Evolutionary conservation across 2,113 vertebrate species (phyloP), one percentile per base, ranked within the genome.

Genomic region (Hypocryptadius cinnamomeus): DNA sequence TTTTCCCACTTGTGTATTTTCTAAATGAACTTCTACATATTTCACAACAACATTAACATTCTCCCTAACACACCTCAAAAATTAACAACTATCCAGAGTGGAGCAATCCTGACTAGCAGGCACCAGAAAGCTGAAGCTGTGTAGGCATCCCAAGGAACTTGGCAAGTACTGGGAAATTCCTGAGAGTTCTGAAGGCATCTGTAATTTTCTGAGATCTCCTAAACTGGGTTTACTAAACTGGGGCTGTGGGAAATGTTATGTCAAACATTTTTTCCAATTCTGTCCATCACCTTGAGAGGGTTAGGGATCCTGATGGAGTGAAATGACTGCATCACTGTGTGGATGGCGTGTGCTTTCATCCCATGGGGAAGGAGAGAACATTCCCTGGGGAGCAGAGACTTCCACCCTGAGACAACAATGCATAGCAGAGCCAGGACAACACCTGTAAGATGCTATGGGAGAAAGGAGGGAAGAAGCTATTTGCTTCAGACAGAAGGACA

Each of bases 391-490:
- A 82, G 45, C 13, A 70, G 64, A 65, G 35, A 54, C 23, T 53
- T 47, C 21, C 37, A 61, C 12, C 15, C n/a, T 16, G 66, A 79
- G 71, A 45, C 13, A 59, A 28, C 0, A 0, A 25, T 0, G 11
- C 89, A n/a, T 0, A 68, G 23, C 28, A 70, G 15, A 84, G 66
- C 48, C 50, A 56, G 57, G n/a, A 40, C 76, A 70, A 37, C 78
- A 82, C 23, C 37, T 50, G 23, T 31, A 31, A 68, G 76, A 51
- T 79, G 53, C 71, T 50, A 11, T 0, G 68, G 31, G 44, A 61
- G 57, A 90, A 91, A n/a, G 21, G 33, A 79, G 31, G 45, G 50
- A 87, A 7, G 23, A 89, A 84, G 24, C 10, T 66, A 51, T 77
- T 85, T 59, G 42, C 76, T 90, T 73, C 71, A 85, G 50, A 78